Evolutionary conservation across 2,797 vertebrate species (phyloP), one percentile per base, ranked within the genome.

Genomic region (Apodemus agrarius): DNA sequence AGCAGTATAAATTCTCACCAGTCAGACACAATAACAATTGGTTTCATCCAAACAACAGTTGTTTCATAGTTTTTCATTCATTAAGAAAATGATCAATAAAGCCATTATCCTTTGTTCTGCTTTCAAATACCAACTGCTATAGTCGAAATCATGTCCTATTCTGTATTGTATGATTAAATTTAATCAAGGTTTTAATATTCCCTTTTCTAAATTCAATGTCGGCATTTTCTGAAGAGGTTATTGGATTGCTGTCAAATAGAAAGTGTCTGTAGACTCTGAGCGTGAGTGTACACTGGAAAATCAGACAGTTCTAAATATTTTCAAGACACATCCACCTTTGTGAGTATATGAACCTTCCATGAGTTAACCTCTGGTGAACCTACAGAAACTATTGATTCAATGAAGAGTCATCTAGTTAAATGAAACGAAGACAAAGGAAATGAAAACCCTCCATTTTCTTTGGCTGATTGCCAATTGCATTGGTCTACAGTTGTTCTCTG

Each of bases 171-270:
- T 12, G 6, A 87, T 40, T 94, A 29, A 94, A 93, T 91, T 87
- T 93, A 91, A 82, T 94, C 40, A 81, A 69, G 9, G 34, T 78
- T 89, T 87, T 94, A 93, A 3, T n/a, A 91, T 95, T 87, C 6
- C 21, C 85, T 95, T 34, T 65, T 91, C 1, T 69, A 97, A 85
- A 72, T 93, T 84, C 82, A 78, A 61, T 8, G 74, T 96, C 12
- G 5, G 57, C 85, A 21, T 95, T 96, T 96, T 87, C 63, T 86
- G n/a, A 95, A 94, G 59, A 94, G 76, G 21, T 54, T 61, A n/a
- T 88, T 81, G 9, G 34, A 43, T 80, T 86, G 17, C 5, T 31
- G 24, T 88, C n/a, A 54, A 0, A n/a, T 61, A 91, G 26, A 82
- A 14, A 89, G 59, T 95, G 14, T 2, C 63, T 87, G 14, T 43